Evolutionary conservation across 2,797 vertebrate genomes (phyloP), one percentile per base, ranked within the genome.

Genomic region (Chelon auratus): DNA sequence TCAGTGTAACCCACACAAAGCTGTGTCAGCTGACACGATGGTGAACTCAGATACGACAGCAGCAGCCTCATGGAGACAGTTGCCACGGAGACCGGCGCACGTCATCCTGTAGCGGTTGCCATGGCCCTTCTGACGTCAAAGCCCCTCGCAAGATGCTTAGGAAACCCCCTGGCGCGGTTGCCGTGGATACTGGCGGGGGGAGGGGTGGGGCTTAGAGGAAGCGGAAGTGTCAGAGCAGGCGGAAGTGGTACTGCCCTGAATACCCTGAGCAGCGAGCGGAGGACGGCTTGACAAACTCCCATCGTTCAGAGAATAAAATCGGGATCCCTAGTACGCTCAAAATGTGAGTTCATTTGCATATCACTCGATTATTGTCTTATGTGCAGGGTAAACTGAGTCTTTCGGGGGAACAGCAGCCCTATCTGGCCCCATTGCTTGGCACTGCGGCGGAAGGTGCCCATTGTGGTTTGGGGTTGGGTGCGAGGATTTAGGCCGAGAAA

Each of bases 191-290:
- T 58, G 87, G 90, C 84, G 89, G 92, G 91, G 90, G 92, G 92
- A 89, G 92, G 91, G 93, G 93, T 85, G 94, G 91, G 89, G 92
- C 91, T 91, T 93, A 88, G 88, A 94, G 95, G 94, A 96, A 95
- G 95, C 95, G 95, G 95, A 96, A 96, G 94, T 95, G 93, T 94
- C 92, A 94, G 91, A 91, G 88, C 90, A 93, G 94, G 93, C 95
- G 95, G 95, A 96, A 95, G 95, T 95, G 94, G 94, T 94, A 93
- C 94, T 94, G 93, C 95, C 95, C 95, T 94, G 94, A 95, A 94
- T 88, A 93, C 92, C 91, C 91, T 87, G 92, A 95, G 91, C 93
- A 93, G 91, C 92, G 82, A 94, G 91, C 92, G 91, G 93, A 95
- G 94, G 93, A 95, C 94, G 86, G 92, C 90, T 91, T 88, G 87